Conservation (phyloP, 2,888 invertebrate genomes). For the Digitonthophagus gazella region DNA sequence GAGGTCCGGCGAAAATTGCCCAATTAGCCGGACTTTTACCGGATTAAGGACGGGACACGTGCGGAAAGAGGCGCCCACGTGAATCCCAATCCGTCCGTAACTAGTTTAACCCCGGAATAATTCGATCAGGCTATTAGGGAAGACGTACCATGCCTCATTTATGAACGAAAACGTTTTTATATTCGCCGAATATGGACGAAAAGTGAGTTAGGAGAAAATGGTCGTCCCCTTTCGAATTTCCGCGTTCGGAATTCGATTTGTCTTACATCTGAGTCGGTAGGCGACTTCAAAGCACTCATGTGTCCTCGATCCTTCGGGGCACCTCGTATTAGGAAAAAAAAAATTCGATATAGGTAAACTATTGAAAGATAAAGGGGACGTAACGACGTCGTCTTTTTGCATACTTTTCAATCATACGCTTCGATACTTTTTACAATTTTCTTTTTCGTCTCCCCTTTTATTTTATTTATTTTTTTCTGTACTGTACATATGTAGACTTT, state of each 20-base stretch:
- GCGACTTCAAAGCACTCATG: background rate
- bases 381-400: background rate
- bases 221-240: background rate
- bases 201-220: background rate
- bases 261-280: background rate
- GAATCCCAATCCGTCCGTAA: background rate
- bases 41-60: background rate
- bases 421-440: background rate
- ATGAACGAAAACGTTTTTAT: background rate
- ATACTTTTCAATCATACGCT: background rate
- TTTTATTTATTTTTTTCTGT: too few species aligned
- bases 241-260: background rate
- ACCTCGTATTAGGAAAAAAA: background rate
- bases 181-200: background rate
- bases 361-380: background rate
- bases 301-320: too few species aligned
- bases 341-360: background rate
- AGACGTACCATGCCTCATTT: background rate
- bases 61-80: background rate
- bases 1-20: background rate
- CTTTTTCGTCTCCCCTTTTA: too few species aligned
- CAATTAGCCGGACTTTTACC: background rate
- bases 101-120: background rate
- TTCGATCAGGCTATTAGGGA: background rate
- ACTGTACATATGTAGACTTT: too few species aligned